A percentile compares a stretch with the other conserved stretches of the same genome.
These are phyloP conservation scores for Monodelphis domestica DNA, from an alignment of 2,797 vertebrate species.

Conservation along the genomic window DNA sequence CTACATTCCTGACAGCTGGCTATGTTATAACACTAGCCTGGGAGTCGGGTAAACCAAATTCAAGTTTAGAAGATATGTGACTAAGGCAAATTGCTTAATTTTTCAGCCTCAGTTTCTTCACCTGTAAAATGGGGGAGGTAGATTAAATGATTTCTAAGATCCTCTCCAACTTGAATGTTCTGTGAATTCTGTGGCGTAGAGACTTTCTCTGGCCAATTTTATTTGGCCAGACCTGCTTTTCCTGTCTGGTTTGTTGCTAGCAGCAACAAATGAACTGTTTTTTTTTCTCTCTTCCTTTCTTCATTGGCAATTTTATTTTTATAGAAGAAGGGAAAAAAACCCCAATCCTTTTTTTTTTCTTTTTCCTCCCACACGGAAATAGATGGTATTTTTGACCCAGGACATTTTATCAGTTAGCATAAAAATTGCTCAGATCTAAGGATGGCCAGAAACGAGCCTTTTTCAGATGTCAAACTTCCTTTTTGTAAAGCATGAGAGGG, in stretches of 20 bases:
- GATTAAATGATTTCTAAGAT: not conserved
- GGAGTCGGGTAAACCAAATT: not conserved
- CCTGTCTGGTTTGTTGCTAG: conserved; percentile 71
- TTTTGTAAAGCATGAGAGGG: rapidly evolving
- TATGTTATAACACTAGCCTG: not conserved
- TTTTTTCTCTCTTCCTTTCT: conserved; percentile 4
- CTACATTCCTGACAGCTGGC: not conserved
- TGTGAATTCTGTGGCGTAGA: not conserved
- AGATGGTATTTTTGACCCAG: no score
- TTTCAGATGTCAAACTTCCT: not conserved
- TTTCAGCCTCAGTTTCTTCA: not conserved
- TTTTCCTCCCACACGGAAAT: not conserved
- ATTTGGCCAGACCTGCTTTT: conserved; percentile 72
- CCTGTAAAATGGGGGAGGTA: not conserved
- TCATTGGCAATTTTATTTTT: conserved; percentile 31
- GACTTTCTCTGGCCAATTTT: not conserved
- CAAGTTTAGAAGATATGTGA: not conserved
- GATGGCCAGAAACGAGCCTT: not conserved
- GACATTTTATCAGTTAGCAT: not conserved
- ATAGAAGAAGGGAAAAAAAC: not conserved
- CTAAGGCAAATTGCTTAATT: not conserved
- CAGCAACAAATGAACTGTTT: conserved; percentile 34
- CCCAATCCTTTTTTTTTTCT: not conserved
- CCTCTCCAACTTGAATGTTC: not conserved
- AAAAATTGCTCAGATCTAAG: rapidly evolving